Evolutionary conservation across 2,113 vertebrate genomes (phyloP).

Genomic region (Limnothrissa miodon): DNA sequence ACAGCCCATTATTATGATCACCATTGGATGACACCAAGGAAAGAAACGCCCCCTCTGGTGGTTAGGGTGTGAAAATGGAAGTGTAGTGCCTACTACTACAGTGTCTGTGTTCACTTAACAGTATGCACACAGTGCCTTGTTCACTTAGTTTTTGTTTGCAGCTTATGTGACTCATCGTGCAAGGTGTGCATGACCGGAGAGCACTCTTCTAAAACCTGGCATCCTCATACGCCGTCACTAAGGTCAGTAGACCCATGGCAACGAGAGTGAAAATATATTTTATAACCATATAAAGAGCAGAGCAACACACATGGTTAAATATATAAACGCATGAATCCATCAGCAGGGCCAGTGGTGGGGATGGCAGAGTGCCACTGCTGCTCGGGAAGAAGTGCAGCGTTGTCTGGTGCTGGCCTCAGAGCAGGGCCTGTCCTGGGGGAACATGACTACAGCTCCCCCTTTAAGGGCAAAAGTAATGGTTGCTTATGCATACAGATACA

Average conservation of each 20-base stretch:
- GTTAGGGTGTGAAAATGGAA: no score
- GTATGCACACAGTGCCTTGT: background rate
- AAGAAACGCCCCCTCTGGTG: no score
- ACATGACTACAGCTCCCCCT: conserved; percentile 38
- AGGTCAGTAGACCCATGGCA: background rate
- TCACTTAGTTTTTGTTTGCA: background rate
- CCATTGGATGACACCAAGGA: no score
- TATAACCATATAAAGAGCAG: conserved; percentile 28
- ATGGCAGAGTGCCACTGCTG: conserved; percentile 55
- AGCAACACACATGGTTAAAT: conserved; percentile 49
- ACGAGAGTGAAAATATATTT: conserved; percentile 5
- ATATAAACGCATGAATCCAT: conserved; percentile 62
- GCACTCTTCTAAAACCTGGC: background rate
- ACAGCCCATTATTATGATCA: no score
- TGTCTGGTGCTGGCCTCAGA: conserved; percentile 50
- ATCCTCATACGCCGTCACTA: conserved; percentile 5
- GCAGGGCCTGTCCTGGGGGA: conserved; percentile 49
- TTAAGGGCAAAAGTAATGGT: conserved; percentile 11
- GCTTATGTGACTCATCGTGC: background rate
- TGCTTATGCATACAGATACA: background rate
- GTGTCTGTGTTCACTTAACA: no score
- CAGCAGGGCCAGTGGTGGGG: conserved; percentile 53
- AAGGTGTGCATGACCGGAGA: background rate
- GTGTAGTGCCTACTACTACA: no score
- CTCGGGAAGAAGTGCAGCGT: conserved; percentile 60